Evolutionary conservation across 2,113 vertebrate genomes (phyloP), one percentile per base, ranked within the genome.

Genomic region (Notiomystis cincta): DNA sequence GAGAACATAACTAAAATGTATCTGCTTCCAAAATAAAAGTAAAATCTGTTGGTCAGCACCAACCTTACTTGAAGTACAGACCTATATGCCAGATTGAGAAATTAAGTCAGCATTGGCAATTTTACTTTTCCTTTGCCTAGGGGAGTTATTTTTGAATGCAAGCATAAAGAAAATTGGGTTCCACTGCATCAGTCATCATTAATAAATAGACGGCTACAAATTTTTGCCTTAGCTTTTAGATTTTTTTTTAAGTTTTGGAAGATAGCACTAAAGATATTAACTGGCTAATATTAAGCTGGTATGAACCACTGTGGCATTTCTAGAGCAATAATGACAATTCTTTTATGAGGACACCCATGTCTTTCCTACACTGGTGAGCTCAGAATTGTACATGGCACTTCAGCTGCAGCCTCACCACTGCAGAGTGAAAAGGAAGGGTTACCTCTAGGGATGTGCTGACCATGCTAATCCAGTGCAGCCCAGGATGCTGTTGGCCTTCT

Each of bases 121-220:
- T 93, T 80, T n/a, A 70, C 47, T 42, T 77, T 86, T 80, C 23
- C n/a, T 88, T 75, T 83, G 64, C 56, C 25, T 42, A 51, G 2
- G 11, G 48, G 76, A 95, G 62, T 57, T 76, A 69, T 60, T 87
- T 91, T 79, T 70, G 65, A 94, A 87, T 44, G 51, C 72, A 84
- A 87, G 27, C 48, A 72, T 25, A 61, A 85, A 93, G 60, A 65
- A 54, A 76, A 54, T 51, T 61, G 30, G 16, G 79, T 91, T 69
- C 47, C 54, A 91, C 30, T 53, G 35, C 11, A 80, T 58, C 67
- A 53, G 33, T 58, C 42, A 73, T 42, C 42, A 40, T 13, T 31
- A 94, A 87, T 33, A 85, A 87, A 65, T 0, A 87, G 24, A 33
- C 58, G 80, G 70, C 45, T 28, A 35, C 2, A 48, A 15, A 11